These are phyloP conservation scores for Calidris pugnax DNA, from an alignment of 2,113 vertebrate species.

Conservation along the genomic window DNA sequence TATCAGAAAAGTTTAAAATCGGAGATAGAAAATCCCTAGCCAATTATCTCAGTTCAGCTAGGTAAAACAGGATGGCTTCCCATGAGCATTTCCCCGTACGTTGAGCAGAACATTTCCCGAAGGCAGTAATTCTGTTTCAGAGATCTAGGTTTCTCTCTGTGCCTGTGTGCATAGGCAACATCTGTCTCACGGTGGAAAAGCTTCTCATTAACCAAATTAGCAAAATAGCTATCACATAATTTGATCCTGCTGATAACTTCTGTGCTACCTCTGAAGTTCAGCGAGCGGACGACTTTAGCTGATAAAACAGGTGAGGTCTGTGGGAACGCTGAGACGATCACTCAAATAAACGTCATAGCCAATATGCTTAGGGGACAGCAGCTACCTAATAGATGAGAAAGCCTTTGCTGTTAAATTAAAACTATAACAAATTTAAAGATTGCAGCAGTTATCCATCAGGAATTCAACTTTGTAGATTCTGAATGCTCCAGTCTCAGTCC, in stretches of 20 bases:
- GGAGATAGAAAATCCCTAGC: not conserved
- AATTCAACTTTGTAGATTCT: not conserved
- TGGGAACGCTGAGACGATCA: not conserved
- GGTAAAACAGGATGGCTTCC: not conserved
- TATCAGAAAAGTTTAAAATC: not conserved
- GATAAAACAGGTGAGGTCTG: not conserved
- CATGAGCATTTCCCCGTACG: not conserved
- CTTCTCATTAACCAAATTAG: not conserved
- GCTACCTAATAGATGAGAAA: not conserved
- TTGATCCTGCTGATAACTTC: not conserved
- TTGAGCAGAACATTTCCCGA: not conserved
- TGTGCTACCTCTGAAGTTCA: not conserved
- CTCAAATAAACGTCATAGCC: not conserved
- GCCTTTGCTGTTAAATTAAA: not conserved
- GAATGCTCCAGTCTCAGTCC: not conserved
- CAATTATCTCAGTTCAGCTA: not conserved
- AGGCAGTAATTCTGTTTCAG: not conserved
- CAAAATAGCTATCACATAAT: not conserved
- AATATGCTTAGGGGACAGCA: not conserved
- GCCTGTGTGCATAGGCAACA: not conserved
- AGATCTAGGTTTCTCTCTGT: not conserved
- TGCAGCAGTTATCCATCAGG: not conserved
- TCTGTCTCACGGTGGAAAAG: not conserved
- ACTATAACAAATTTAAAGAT: not conserved
- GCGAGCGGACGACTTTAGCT: not conserved